Evolutionary conservation across 2,888 invertebrate species (phyloP).

Genomic region (Clunio marinus): DNA sequence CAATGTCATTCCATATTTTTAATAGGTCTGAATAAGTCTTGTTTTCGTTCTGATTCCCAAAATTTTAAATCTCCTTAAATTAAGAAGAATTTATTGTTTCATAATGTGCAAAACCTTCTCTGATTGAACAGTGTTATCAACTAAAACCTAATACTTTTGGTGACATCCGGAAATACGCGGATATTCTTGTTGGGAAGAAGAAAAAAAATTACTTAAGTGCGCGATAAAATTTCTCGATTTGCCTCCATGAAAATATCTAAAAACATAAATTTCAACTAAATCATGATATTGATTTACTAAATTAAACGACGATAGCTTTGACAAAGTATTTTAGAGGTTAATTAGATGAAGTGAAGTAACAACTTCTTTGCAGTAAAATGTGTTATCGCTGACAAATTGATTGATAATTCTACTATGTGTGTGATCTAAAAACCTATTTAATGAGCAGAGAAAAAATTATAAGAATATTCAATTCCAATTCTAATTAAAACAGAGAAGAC

Average conservation of each 20-base stretch:
- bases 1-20: slow-evolving; percentile 39
- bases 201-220: slow-evolving; percentile 17
- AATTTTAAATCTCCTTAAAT: slow-evolving; percentile 25
- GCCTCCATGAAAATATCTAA: no score
- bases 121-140: neutral
- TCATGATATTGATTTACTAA: neutral
- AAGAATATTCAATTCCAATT: no score
- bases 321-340: slow-evolving; percentile 24
- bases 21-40: slow-evolving; percentile 36
- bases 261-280: neutral
- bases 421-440: slow-evolving; percentile 34
- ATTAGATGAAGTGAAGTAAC: neutral
- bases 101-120: neutral
- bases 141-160: neutral
- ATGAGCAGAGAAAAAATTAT: no score
- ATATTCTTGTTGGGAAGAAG: neutral
- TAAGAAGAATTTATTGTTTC: neutral
- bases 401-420: slow-evolving; percentile 21
- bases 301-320: neutral
- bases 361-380: neutral
- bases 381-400: slow-evolving; percentile 26
- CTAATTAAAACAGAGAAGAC: no score
- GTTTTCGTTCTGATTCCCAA: slow-evolving; percentile 34
- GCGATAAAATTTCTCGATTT: slow-evolving; percentile 14
- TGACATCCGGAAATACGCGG: slow-evolving; percentile 27